Conservation (phyloP, 2,113 vertebrate genomes). For the Pungitius pungitius region DNA sequence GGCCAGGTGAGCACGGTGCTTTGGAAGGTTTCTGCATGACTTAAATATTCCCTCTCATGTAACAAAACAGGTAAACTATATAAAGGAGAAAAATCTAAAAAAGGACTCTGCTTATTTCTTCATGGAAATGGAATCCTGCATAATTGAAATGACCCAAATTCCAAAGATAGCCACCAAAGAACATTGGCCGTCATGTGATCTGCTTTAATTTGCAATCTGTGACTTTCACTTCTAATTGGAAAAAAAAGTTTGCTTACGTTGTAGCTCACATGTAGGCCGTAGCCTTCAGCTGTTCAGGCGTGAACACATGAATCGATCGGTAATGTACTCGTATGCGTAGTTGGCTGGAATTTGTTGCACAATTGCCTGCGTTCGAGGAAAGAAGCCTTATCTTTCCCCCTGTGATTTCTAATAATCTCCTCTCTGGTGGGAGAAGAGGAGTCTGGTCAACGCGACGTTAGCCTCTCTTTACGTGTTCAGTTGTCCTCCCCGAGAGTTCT, state of each 20-base stretch:
- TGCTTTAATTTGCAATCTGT: conserved; percentile 18
- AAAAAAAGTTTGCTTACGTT: conserved; percentile 8
- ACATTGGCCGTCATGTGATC: not conserved
- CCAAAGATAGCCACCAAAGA: not conserved
- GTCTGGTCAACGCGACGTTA: conserved; percentile 50
- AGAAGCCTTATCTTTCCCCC: conserved; percentile 52
- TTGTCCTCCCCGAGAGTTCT: conserved; percentile 71
- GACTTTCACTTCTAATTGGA: not conserved
- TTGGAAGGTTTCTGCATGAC: conserved; percentile 58
- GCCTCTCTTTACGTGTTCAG: conserved; percentile 50
- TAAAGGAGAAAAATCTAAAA: conserved; percentile 37
- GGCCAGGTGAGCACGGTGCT: conserved; percentile 67
- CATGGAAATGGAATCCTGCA: not conserved
- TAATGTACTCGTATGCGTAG: conserved; percentile 5
- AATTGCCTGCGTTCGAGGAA: conserved; percentile 31
- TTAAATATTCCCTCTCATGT: conserved; percentile 46
- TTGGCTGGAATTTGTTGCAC: conserved; percentile 44
- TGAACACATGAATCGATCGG: conserved; percentile 11
- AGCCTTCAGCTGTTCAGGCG: conserved; percentile 1
- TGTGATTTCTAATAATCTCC: conserved; percentile 63
- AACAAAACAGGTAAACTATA: conserved; percentile 49
- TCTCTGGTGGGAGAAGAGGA: conserved; percentile 50
- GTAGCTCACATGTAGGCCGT: not conserved
- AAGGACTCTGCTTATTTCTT: conserved; percentile 26
- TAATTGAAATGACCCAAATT: conserved; percentile 6